Base-by-base conservation (phyloP, 2,888 invertebrate species). In the Lasioglossum oenotherae region DNA sequence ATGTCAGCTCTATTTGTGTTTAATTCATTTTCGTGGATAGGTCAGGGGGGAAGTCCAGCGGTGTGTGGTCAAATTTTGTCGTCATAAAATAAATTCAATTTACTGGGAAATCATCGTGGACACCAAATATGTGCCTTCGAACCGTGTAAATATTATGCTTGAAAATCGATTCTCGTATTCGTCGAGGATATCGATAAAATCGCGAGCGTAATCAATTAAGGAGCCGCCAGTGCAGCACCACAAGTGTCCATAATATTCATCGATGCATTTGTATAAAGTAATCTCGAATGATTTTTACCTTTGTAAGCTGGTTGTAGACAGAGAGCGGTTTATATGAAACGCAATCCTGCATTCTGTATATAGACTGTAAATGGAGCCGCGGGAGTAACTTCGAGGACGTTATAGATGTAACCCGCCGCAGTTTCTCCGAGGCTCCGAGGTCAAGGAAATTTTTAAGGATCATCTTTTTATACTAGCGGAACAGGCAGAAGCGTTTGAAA, bases 131-230 rank as follows among this genome's bases (percentile, higher is more conserved):
- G 64, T 76, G 60, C 44, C 41, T 64, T 44, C 31, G 6, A 3
- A 31, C 19, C 19, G 23, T 76, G 60, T 44, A 64, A 64, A 64
- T 76, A 64, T 64, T 44, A 76, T 64, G 8, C 41, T 60, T 27
- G 41, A 19, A 27, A 23, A 23, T 76, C 46, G 14, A 46, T 46
- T 4, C 19, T 46, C 4, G n/a, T 1, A 46, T 73, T 46, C 46
- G 10, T 46, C 6, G 16, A 31, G 19, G 19, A n/a, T 31, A 27
- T 19, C n/a, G 19, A 44, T 57, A 16, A 41, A 75, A 35, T 6
- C 10, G 12, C 1, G 23, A 8, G n/a, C n/a, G 38, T 35, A 53
- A 12, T 23, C 27, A 12, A 49, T 74, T 41, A 41, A 35, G 38
- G 69, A 35, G 23, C 10, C 4, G 4, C 38, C 4, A 10, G 35